Percentiles rank a stretch among this genome's conserved stretches.
Evolutionary conservation across 2,797 vertebrate genomes (phyloP).

Genomic region (Mallotus villosus): DNA sequence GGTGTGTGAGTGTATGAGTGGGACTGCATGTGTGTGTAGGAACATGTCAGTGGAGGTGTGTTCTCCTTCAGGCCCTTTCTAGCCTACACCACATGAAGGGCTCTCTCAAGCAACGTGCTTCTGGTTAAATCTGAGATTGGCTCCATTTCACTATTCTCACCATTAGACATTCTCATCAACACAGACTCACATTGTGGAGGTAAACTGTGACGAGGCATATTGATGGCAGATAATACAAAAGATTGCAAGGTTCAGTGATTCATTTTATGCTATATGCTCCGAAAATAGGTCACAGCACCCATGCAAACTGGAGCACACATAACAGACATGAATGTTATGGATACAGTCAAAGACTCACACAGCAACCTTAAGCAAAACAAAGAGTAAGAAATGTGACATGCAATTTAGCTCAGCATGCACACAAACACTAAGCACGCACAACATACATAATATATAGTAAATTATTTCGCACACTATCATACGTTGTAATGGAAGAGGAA

Average conservation of each 20-base stretch:
- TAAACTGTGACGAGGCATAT: neutral
- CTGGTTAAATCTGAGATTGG: neutral
- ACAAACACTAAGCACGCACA: neutral
- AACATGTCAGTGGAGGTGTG: neutral
- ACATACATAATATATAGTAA: neutral
- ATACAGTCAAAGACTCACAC: slow-evolving; percentile 6
- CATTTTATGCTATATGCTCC: slow-evolving; percentile 22
- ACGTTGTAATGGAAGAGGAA: neutral
- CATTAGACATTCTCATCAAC: neutral
- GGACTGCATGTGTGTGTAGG: slow-evolving; percentile 30
- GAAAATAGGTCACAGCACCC: slow-evolving; percentile 41
- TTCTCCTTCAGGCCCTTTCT: neutral
- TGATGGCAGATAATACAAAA: neutral
- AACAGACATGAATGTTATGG: neutral
- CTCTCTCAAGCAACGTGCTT: slow-evolving; percentile 1
- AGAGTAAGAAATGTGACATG: neutral
- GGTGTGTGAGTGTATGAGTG: neutral
- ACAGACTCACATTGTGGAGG: slow-evolving; percentile 24
- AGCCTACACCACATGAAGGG: neutral
- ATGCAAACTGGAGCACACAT: slow-evolving; percentile 29
- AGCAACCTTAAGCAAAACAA: slow-evolving; percentile 16
- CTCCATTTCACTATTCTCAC: neutral
- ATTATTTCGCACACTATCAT: neutral
- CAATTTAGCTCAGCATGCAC: slow-evolving; percentile 3
- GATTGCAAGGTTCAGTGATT: neutral